A percentile compares a stretch with the other conserved stretches of the same genome.
These are phyloP conservation scores for Caiman crocodilus DNA, from an alignment of 2,797 vertebrate species.

Conservation along the genomic window DNA sequence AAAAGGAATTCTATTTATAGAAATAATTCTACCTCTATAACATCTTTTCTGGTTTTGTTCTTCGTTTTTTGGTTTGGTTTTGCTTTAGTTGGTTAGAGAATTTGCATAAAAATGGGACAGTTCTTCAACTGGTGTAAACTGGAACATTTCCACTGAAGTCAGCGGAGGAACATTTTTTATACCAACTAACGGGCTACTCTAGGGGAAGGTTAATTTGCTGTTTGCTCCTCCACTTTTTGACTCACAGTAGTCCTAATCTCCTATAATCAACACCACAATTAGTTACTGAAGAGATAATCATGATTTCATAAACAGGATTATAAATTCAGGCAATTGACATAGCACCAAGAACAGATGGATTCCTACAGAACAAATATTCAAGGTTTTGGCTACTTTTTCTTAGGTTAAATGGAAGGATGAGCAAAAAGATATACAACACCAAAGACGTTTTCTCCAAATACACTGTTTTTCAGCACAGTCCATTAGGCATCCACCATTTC, in stretches of 20 bases:
- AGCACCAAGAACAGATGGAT: constrained; percentile 51
- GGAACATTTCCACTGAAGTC: background rate
- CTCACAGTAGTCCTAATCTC: constrained; percentile 63
- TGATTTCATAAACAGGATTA: constrained; percentile 72
- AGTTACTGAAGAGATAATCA: constrained; percentile 75
- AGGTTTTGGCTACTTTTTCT: constrained; percentile 53
- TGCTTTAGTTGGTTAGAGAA: constrained; percentile 50
- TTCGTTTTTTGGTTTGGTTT: constrained; percentile 51
- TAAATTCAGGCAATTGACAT: constrained; percentile 73
- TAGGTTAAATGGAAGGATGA: constrained; percentile 25
- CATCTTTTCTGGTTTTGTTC: constrained; percentile 43
- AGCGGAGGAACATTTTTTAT: background rate
- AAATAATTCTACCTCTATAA: constrained; percentile 32
- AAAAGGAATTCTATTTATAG: constrained; percentile 34
- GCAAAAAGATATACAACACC: background rate
- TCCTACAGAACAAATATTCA: constrained; percentile 33
- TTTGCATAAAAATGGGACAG: constrained; percentile 44
- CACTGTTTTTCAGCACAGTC: constrained; percentile 52
- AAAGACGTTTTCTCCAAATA: constrained; percentile 53
- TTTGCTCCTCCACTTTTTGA: constrained; percentile 69
- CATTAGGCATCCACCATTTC: constrained; percentile 63
- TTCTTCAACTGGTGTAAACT: constrained; percentile 25
- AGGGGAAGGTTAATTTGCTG: constrained; percentile 56
- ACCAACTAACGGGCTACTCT: background rate
- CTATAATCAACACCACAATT: constrained; percentile 64